Conservation (phyloP, 2,113 vertebrate genomes). For the Forbesichthys papilliferus region DNA sequence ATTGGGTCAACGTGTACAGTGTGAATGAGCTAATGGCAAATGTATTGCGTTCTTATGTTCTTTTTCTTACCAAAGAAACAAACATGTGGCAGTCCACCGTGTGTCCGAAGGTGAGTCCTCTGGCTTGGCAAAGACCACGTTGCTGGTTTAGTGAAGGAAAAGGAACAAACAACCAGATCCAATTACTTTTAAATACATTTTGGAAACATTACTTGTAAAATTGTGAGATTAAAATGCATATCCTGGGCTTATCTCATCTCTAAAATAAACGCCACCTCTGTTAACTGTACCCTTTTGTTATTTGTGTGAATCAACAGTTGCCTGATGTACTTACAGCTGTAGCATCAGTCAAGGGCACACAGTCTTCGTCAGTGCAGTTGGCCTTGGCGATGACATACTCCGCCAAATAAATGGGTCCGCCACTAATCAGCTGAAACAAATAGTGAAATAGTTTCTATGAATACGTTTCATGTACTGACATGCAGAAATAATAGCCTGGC, state of each 20-base stretch:
- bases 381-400: conserved; percentile 73
- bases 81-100: conserved; percentile 69
- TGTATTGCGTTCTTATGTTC: background rate
- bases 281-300: background rate
- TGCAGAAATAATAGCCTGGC: background rate
- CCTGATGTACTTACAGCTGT: conserved; percentile 67
- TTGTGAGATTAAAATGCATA: no score
- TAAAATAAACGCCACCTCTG: background rate
- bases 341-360: conserved; percentile 44
- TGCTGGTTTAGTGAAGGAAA: conserved; percentile 40
- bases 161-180: background rate
- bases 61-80: conserved; percentile 47
- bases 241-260: no score
- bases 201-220: no score
- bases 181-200: background rate
- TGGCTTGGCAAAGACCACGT: conserved; percentile 67
- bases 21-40: background rate
- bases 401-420: conserved; percentile 33
- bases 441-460: background rate
- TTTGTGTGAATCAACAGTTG: background rate
- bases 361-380: conserved; percentile 65
- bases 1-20: background rate
- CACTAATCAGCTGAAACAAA: conserved; percentile 63
- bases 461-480: background rate
- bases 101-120: conserved; percentile 14